Evolutionary conservation across 2,113 vertebrate species (phyloP), one percentile per base, ranked within the genome.

Genomic region (Ageneiosus marmoratus): DNA sequence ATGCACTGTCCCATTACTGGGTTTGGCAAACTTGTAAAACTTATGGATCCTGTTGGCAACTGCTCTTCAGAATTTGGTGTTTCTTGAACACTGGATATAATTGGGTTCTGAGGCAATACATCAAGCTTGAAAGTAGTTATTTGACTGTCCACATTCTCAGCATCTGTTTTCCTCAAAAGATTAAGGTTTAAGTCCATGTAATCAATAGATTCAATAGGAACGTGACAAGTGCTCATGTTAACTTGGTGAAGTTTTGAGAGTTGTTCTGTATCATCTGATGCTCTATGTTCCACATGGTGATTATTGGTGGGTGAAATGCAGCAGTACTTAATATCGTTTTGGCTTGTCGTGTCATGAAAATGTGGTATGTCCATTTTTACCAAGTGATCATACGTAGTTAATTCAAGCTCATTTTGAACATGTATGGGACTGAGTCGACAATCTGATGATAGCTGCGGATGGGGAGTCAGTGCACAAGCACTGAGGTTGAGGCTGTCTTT

Each of bases 371-470:
- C 79, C 8, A 90, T 81, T 60, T 88, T 86, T 80, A 85, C 82
- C 84, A 82, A 63, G 81, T 84, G 74, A 22, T 88, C 85, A 67
- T 88, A 76, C 69, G 81, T 88, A 29, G 88, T 70, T 80, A 91
- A 63, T 44, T 86, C 81, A 67, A 83, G 83, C 65, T 83, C 44
- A 60, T 83, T 85, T 87, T 84, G 48, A 77, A 75, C 73, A 82
- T 83, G 80, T 84, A 65, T 87, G 74, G 86, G 85, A 70, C 84
- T 87, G 58, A 88, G 82, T 87, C 91, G 63, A 75, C 65, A 88
- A 77, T 91, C 86, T 73, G 92, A 90, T 80, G 90, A 90, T 82
- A 91, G 81, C 82, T 88, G 81, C 60, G 87, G 75, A 34, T 84
- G 65, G 41, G 72, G 62, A 70, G 80, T 63, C 12, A 83, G 50